Conservation (phyloP, 2,888 invertebrate species). For the Leptopterna dolabrata region DNA sequence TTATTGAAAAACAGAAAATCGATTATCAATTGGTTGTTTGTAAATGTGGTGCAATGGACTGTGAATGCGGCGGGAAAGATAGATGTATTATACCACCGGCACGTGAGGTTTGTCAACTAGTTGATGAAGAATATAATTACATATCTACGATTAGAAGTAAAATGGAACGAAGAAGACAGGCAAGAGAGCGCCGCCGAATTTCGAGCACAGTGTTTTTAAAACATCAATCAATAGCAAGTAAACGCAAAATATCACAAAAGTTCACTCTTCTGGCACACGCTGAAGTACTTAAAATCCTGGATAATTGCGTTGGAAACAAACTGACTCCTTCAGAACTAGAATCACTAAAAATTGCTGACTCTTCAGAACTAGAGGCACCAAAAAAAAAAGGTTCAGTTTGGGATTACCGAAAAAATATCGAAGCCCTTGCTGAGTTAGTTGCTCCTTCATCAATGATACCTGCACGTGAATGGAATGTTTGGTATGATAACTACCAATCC, state of each 20-base stretch:
- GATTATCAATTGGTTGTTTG: not conserved
- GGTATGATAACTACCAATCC: not conserved
- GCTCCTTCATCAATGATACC: not conserved
- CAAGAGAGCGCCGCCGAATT: not conserved
- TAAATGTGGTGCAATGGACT: not conserved
- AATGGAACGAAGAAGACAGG: not conserved
- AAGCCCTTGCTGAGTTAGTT: not conserved
- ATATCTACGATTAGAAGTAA: not conserved
- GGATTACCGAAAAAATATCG: not conserved
- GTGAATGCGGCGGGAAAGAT: not conserved
- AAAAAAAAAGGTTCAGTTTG: too few relatives aligned
- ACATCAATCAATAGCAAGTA: not conserved
- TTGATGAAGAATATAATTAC: not conserved
- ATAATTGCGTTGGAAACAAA: not conserved
- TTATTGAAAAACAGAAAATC: not conserved
- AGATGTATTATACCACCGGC: not conserved
- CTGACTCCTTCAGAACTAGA: not conserved
- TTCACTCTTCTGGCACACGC: not conserved
- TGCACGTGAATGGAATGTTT: not conserved
- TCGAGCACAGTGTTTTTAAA: not conserved
- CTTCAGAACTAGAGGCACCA: not conserved
- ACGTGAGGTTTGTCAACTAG: not conserved
- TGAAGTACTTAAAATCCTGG: not conserved
- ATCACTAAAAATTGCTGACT: not conserved
- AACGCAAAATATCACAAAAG: not conserved